Conservation (phyloP, 2,113 vertebrate species). For the Saccopteryx bilineata region DNA sequence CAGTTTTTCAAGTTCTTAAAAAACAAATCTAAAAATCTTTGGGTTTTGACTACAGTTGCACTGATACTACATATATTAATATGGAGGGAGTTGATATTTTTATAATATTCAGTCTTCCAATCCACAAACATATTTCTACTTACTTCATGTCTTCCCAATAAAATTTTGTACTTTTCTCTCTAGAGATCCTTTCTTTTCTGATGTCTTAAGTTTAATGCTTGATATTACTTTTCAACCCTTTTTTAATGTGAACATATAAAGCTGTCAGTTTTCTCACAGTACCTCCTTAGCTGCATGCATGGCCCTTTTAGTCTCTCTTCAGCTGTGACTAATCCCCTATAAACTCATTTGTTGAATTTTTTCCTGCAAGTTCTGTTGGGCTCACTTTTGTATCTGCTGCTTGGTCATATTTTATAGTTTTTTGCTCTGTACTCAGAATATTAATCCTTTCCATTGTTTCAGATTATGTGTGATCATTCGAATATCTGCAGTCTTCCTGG, state of each 20-base stretch:
- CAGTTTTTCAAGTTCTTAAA: constrained; percentile 37
- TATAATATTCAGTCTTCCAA: background rate
- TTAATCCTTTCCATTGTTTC: background rate
- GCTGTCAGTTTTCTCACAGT: background rate
- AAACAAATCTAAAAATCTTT: background rate
- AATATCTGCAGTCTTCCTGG: background rate
- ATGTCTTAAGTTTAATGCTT: background rate
- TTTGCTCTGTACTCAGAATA: background rate
- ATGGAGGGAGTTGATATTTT: background rate
- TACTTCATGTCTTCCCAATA: background rate
- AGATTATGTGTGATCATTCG: background rate
- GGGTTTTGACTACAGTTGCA: background rate
- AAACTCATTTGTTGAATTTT: background rate
- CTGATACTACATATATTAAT: background rate
- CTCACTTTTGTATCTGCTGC: background rate
- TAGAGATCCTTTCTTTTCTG: background rate
- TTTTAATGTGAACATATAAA: constrained; percentile 21
- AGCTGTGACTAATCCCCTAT: background rate
- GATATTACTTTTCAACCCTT: constrained; percentile 11
- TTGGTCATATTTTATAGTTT: background rate
- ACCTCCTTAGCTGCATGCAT: background rate
- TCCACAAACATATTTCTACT: background rate
- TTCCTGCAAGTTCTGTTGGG: background rate
- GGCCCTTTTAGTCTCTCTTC: background rate
- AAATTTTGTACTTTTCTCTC: background rate